Conservation (phyloP, 1,140 invertebrate species). For the Eciton burchellii region DNA sequence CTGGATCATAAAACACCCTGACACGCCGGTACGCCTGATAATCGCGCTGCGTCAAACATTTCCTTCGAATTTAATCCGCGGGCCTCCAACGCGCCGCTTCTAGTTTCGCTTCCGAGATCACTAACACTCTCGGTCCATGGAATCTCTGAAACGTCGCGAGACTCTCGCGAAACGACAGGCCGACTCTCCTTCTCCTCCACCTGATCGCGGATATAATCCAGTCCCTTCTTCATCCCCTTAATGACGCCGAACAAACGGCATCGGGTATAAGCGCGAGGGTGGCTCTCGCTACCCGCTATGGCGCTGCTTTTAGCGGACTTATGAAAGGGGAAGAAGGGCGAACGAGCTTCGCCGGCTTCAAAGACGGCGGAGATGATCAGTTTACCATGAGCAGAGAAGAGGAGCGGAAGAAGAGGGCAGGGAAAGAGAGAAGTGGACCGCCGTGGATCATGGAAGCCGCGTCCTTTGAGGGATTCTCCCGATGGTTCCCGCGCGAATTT, state of each 20-base stretch:
- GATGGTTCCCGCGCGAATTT: not conserved
- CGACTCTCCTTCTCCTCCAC: not conserved
- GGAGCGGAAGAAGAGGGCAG: not conserved
- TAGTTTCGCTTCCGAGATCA: not conserved
- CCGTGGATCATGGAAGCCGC: constrained; percentile 4
- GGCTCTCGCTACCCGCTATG: constrained; percentile 12
- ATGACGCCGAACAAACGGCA: constrained; percentile 29
- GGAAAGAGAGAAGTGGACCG: constrained; percentile 11
- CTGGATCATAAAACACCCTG: not conserved
- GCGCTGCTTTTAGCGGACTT: constrained; percentile 35
- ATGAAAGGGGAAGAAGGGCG: constrained; percentile 32
- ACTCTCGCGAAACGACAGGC: not conserved
- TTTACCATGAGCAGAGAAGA: not conserved
- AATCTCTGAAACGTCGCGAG: not conserved
- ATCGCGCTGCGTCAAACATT: too few relatives aligned
- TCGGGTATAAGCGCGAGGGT: constrained; percentile 22
- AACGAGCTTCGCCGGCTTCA: constrained; percentile 26
- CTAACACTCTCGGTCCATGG: not conserved
- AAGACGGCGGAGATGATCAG: constrained; percentile 35
- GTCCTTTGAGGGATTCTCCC: constrained; percentile 21
- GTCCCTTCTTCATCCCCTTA: constrained; percentile 14
- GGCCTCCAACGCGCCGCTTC: not conserved
- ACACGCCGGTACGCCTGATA: not conserved
- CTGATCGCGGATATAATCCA: constrained; percentile 19
- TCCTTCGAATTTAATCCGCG: too few relatives aligned